Conservation (phyloP, 2,797 vertebrate genomes). For the Basileuterus tristriatus region DNA sequence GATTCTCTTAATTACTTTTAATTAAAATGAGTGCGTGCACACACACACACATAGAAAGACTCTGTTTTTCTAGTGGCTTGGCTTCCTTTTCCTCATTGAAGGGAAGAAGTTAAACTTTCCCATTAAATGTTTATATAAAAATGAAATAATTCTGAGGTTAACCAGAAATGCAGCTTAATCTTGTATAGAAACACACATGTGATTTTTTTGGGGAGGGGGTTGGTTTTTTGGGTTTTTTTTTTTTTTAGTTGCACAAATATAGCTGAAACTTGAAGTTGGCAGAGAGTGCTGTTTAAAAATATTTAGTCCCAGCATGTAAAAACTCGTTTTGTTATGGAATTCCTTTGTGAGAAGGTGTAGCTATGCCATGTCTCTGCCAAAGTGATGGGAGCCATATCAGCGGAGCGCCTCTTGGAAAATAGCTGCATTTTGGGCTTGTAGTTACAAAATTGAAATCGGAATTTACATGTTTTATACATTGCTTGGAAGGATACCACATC, state of each 20-base stretch:
- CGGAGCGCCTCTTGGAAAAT: conserved; percentile 37
- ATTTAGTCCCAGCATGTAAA: conserved; percentile 72
- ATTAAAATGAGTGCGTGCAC: conserved; percentile 20
- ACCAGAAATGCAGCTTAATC: conserved; percentile 66
- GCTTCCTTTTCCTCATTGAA: conserved; percentile 53
- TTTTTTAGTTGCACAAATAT: conserved; percentile 62
- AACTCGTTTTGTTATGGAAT: conserved; percentile 72
- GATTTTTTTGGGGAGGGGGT: not conserved
- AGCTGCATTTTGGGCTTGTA: conserved; percentile 43
- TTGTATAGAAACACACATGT: conserved; percentile 32
- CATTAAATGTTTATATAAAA: conserved; percentile 67
- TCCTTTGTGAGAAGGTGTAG: conserved; percentile 72
- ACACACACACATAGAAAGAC: not conserved
- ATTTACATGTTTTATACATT: conserved; percentile 53
- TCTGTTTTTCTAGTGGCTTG: conserved; percentile 50
- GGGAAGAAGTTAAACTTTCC: conserved; percentile 60
- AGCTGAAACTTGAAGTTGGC: conserved; percentile 68
- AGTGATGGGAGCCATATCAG: conserved; percentile 57
- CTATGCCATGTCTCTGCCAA: conserved; percentile 62
- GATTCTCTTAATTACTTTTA: conserved; percentile 56
- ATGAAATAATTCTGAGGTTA: conserved; percentile 66
- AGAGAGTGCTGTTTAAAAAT: conserved; percentile 68
- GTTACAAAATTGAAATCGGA: conserved; percentile 47
- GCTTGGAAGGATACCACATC: conserved; percentile 52
- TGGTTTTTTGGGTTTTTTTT: not conserved